Evolutionary conservation across 2,888 invertebrate genomes (phyloP).

Genomic region (Cephus runcator): DNA sequence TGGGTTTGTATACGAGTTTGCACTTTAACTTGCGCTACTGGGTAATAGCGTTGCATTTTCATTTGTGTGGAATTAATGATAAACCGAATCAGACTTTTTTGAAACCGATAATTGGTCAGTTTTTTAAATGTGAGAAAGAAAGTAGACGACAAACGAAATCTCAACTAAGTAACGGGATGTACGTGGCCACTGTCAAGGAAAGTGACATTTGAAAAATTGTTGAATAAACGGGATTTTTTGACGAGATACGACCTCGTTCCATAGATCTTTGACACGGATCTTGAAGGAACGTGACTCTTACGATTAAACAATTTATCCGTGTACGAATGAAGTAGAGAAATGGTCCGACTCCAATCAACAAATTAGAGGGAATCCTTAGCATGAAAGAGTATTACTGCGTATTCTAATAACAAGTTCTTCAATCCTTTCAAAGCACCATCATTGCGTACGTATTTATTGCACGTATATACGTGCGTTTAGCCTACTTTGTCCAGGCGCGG

Average conservation of each 20-base stretch:
- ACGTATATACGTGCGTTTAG: background rate
- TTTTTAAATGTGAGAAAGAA: background rate
- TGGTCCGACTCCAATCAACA: background rate
- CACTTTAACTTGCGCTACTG: background rate
- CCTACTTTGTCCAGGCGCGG: constrained; percentile 1
- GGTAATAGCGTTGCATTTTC: background rate
- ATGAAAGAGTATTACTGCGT: background rate
- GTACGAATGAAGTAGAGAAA: background rate
- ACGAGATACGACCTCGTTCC: background rate
- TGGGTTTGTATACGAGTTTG: background rate
- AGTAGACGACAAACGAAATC: background rate
- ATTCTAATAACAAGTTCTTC: background rate
- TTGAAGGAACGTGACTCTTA: background rate
- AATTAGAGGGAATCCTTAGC: background rate
- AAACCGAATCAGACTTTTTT: background rate
- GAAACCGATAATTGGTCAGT: too few relatives aligned
- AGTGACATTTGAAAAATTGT: background rate
- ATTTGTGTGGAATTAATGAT: background rate
- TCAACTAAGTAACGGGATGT: background rate
- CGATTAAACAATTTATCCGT: background rate
- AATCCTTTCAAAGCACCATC: background rate
- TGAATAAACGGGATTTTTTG: background rate
- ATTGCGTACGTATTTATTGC: background rate
- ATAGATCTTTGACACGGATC: background rate
- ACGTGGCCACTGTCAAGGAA: background rate